Percentiles rank a stretch among this genome's conserved stretches.
Conservation (phyloP, 2,113 vertebrate species). For the Periophthalmus modestus region DNA sequence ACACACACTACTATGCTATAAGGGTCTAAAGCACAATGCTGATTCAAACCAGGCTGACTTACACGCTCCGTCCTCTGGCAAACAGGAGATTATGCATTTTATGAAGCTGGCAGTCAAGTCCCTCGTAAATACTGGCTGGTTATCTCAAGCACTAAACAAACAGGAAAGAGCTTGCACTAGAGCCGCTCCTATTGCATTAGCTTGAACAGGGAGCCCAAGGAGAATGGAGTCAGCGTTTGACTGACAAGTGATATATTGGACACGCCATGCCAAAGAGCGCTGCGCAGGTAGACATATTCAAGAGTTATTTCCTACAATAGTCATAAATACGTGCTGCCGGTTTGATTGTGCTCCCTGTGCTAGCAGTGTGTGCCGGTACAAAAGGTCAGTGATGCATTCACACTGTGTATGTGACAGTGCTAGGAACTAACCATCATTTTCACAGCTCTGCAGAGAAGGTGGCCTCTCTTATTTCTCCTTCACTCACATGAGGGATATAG, state of each 20-base stretch:
- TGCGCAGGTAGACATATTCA: slow-evolving; percentile 3
- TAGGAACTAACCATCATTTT: slow-evolving; percentile 6
- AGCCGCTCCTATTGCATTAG: slow-evolving; percentile 14
- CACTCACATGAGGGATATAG: neutral
- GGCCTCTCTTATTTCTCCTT: neutral
- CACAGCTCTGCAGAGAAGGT: neutral
- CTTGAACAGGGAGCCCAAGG: slow-evolving; percentile 19
- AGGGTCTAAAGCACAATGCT: slow-evolving; percentile 15
- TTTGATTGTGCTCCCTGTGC: slow-evolving; percentile 7
- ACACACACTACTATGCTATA: neutral
- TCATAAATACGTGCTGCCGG: slow-evolving; percentile 7
- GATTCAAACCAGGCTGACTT: slow-evolving; percentile 38
- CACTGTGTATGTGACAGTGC: neutral
- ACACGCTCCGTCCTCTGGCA: slow-evolving; percentile 31
- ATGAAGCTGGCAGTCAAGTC: slow-evolving; percentile 36
- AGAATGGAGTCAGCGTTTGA: slow-evolving; percentile 17
- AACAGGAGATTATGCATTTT: slow-evolving; percentile 37
- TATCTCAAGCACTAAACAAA: slow-evolving; percentile 37
- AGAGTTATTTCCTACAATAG: slow-evolving; percentile 18
- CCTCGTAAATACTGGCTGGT: slow-evolving; percentile 40
- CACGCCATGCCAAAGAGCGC: slow-evolving; percentile 16
- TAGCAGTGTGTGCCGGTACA: neutral
- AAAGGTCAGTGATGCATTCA: slow-evolving; percentile 4
- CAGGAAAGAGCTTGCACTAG: slow-evolving; percentile 25
- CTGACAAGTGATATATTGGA: slow-evolving; percentile 31